Conservation (phyloP, 2,113 vertebrate species). For the Cephalopterus ornatus region DNA sequence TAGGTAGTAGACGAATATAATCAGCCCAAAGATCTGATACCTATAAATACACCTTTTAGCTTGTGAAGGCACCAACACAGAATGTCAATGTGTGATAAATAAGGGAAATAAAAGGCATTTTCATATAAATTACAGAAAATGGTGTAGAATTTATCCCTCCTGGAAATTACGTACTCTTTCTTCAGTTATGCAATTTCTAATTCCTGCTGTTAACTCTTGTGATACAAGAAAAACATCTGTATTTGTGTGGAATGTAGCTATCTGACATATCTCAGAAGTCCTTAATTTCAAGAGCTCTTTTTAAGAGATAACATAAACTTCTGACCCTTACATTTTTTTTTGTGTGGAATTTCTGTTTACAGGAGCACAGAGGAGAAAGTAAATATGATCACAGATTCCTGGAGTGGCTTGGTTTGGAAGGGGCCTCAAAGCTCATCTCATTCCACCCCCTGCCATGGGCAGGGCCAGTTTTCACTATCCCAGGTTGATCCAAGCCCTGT, state of each 20-base stretch:
- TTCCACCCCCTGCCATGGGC: neutral
- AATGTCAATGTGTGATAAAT: neutral
- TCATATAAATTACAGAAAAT: neutral
- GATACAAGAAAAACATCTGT: neutral
- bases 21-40: neutral
- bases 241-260: neutral
- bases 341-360: neutral
- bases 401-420: neutral
- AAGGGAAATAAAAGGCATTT: neutral
- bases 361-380: neutral
- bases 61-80: neutral
- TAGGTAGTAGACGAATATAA: neutral
- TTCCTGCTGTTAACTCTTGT: neutral
- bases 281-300: neutral
- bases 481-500: neutral
- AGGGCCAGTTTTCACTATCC: neutral
- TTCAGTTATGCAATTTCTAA: neutral
- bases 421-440: neutral
- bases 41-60: neutral
- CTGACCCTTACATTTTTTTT: neutral
- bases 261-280: neutral
- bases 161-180: neutral
- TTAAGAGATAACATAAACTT: neutral
- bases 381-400: neutral
- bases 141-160: neutral